Conservation (phyloP, 37 sponge, comb jelly and placozoan genomes). For the Crambe crambe region DNA sequence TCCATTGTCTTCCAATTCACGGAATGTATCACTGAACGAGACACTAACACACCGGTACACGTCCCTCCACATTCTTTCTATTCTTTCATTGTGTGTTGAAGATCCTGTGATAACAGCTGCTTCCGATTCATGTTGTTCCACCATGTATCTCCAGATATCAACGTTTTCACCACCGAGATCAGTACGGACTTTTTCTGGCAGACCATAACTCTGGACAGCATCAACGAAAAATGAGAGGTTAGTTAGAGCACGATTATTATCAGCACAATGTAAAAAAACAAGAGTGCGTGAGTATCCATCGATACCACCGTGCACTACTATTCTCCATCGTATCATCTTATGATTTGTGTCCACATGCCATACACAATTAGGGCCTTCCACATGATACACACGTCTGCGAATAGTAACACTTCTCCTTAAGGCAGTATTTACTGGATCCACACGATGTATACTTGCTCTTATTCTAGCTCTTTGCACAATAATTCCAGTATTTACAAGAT, state of each 20-base stretch:
- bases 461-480: too few relatives aligned
- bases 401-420: too few relatives aligned
- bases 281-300: too few relatives aligned
- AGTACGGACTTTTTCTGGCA: constrained; percentile 33
- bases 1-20: too few relatives aligned
- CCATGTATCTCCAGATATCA: constrained; percentile 49
- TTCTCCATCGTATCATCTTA: constrained; percentile 52
- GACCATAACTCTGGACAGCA: constrained; percentile 19
- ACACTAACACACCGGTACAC: constrained; percentile 55
- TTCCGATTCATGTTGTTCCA: constrained; percentile 3
- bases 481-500: constrained; percentile 19
- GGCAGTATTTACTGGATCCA: too few relatives aligned
- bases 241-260: constrained; percentile 47
- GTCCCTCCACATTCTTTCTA: too few relatives aligned
- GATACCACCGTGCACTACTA: constrained; percentile 53
- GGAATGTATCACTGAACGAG: too few relatives aligned
- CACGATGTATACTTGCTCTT: too few relatives aligned
- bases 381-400: too few relatives aligned
- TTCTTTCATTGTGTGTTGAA: constrained; percentile 49
- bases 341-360: constrained; percentile 61
- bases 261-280: constrained; percentile 21
- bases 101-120: constrained; percentile 17
- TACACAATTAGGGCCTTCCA: too few relatives aligned
- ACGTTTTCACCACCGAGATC: constrained; percentile 56
- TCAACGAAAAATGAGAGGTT: constrained; percentile 23